A percentile compares a stretch with the other conserved stretches of the same genome.
Evolutionary conservation across 2,113 vertebrate species (phyloP).

Genomic region (Steatornis caripensis): DNA sequence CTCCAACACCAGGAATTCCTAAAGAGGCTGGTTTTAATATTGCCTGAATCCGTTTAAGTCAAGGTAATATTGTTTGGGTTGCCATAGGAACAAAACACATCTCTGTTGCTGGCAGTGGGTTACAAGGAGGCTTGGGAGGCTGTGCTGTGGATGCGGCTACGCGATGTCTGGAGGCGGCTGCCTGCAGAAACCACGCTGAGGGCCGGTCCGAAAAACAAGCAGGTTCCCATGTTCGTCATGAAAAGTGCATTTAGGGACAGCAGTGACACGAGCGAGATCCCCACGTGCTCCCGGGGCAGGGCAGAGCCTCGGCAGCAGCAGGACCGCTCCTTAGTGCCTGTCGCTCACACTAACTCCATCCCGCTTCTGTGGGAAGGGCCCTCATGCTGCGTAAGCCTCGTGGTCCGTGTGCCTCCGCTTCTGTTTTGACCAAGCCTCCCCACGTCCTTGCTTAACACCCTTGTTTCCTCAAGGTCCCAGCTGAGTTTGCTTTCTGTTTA

Average conservation of each 20-base stretch:
- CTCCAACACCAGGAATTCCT: slow-evolving; percentile 47
- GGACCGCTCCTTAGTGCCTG: no score
- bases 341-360: neutral
- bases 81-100: slow-evolving; percentile 26
- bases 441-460: neutral
- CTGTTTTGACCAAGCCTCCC: neutral
- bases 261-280: neutral
- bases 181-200: neutral
- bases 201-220: neutral
- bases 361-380: neutral
- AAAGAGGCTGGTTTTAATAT: slow-evolving; percentile 60
- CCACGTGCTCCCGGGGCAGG: neutral
- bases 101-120: neutral
- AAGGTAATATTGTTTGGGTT: slow-evolving; percentile 54
- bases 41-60: slow-evolving; percentile 57
- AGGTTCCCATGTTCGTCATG: neutral
- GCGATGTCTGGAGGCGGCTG: neutral
- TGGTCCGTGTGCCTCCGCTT: neutral
- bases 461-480: neutral
- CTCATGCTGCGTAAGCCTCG: fast-evolving
- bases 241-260: neutral
- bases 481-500: neutral
- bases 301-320: neutral
- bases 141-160: neutral
- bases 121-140: neutral